These are phyloP conservation scores for Istiophorus platypterus DNA, from an alignment of 2,113 vertebrate species.

Conservation along the genomic window DNA sequence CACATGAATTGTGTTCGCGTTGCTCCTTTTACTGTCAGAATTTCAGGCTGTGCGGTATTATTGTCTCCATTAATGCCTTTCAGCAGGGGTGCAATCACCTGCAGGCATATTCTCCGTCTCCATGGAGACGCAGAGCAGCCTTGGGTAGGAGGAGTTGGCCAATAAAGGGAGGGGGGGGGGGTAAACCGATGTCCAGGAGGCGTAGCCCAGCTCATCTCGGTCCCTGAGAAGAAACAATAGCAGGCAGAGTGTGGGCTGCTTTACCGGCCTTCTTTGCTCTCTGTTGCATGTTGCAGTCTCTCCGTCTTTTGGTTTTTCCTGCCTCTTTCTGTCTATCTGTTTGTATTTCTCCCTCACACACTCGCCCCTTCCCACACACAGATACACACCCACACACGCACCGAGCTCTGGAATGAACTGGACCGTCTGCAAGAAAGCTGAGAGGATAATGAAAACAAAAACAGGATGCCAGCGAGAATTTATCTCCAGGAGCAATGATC, in stretches of 20 bases:
- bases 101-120: conserved; percentile 64
- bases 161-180: not conserved
- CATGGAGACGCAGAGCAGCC: conserved; percentile 73
- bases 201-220: conserved; percentile 40
- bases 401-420: conserved; percentile 33
- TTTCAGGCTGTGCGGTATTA: conserved; percentile 23
- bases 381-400: not conserved
- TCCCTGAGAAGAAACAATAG: conserved; percentile 80
- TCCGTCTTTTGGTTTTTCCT: conserved; percentile 9
- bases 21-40: conserved; percentile 14
- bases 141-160: conserved; percentile 37
- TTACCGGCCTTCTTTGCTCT: conserved; percentile 64
- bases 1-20: not conserved
- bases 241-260: conserved; percentile 76
- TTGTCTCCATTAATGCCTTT: conserved; percentile 36
- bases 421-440: conserved; percentile 64
- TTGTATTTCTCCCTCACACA: conserved; percentile 22
- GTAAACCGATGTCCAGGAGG: conserved; percentile 50
- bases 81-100: conserved; percentile 56
- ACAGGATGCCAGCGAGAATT: conserved; percentile 77
- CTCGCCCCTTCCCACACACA: not conserved
- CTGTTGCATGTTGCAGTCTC: too few relatives aligned
- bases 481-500: conserved; percentile 73
- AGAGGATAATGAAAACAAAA: conserved; percentile 78
- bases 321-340: conserved; percentile 4